These are phyloP conservation scores for Odobenus rosmarus DNA, from an alignment of 2,113 vertebrate genomes.

Conservation along the genomic window DNA sequence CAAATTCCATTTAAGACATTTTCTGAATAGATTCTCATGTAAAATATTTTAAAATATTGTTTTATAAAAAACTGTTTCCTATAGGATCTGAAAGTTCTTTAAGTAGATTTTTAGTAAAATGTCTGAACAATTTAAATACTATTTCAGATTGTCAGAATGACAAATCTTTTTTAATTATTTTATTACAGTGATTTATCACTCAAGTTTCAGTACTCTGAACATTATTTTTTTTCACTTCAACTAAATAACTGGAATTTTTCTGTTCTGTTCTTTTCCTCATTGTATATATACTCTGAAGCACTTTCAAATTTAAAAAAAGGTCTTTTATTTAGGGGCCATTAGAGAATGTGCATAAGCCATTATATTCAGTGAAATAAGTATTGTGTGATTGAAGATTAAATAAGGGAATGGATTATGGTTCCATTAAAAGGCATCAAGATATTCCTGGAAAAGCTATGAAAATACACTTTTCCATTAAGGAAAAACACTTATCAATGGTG, in stretches of 20 bases:
- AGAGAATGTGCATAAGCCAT: neutral
- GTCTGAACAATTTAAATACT: slow-evolving; percentile 70
- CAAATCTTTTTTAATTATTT: slow-evolving; percentile 24
- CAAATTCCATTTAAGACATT: slow-evolving; percentile 69
- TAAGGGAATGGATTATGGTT: slow-evolving; percentile 46
- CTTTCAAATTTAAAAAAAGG: slow-evolving; percentile 53
- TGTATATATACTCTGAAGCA: neutral
- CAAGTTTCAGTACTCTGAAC: slow-evolving; percentile 43
- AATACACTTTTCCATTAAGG: slow-evolving; percentile 68
- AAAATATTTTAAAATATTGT: slow-evolving; percentile 74
- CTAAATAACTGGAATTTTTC: slow-evolving; percentile 44
- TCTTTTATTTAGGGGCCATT: slow-evolving; percentile 38
- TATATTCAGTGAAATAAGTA: slow-evolving; percentile 67
- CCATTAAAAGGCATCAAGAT: slow-evolving; percentile 64
- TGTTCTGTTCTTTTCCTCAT: slow-evolving; percentile 47
- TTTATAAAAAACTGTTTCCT: slow-evolving; percentile 76
- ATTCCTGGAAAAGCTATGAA: slow-evolving; percentile 61
- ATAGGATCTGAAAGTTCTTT: slow-evolving; percentile 55
- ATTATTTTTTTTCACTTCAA: slow-evolving; percentile 32
- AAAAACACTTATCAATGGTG: slow-evolving; percentile 64
- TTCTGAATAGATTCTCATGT: slow-evolving; percentile 62
- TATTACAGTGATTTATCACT: slow-evolving; percentile 69
- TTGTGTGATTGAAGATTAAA: slow-evolving; percentile 68
- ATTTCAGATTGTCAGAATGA: slow-evolving; percentile 71
- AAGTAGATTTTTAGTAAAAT: slow-evolving; percentile 64